Percentiles rank a stretch among this genome's conserved stretches.
Conservation (phyloP, 2,797 vertebrate genomes). For the Moxostoma hubbsi region DNA sequence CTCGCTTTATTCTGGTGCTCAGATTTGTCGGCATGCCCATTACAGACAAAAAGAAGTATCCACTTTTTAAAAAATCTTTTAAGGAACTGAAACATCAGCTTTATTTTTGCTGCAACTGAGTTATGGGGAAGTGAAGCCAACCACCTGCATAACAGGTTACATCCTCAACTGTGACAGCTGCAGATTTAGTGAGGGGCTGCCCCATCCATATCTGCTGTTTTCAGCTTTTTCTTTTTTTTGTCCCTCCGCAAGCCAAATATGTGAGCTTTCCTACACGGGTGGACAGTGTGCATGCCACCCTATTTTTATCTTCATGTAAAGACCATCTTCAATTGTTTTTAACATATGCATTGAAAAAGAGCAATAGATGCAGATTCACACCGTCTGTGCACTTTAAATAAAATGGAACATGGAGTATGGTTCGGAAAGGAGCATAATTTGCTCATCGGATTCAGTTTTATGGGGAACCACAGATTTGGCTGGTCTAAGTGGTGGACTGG, state of each 20-base stretch:
- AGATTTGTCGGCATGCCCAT: neutral
- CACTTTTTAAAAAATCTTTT: constrained; percentile 19
- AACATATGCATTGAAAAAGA: neutral
- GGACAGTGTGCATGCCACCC: constrained; percentile 42
- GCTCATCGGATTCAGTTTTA: neutral
- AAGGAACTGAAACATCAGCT: neutral
- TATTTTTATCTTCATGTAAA: constrained; percentile 10
- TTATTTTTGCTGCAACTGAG: constrained; percentile 13
- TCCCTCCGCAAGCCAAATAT: neutral
- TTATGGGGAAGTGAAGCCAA: neutral
- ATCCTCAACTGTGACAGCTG: neutral
- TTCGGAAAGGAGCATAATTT: neutral
- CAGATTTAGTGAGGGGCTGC: no score
- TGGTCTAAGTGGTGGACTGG: neutral
- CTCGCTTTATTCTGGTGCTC: neutral
- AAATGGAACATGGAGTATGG: neutral
- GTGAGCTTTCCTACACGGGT: constrained; percentile 4
- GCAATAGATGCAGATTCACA: constrained; percentile 33
- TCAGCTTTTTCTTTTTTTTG: neutral
- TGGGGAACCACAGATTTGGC: neutral
- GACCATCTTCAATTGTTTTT: neutral
- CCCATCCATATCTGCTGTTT: neutral
- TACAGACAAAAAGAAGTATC: neutral
- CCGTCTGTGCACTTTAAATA: neutral
- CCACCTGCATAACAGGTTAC: neutral